A percentile compares a stretch with the other conserved stretches of the same genome.
These are phyloP conservation scores for Lordiphosa fenestrarum DNA, from an alignment of 2,888 invertebrate genomes.

Conservation along the genomic window DNA sequence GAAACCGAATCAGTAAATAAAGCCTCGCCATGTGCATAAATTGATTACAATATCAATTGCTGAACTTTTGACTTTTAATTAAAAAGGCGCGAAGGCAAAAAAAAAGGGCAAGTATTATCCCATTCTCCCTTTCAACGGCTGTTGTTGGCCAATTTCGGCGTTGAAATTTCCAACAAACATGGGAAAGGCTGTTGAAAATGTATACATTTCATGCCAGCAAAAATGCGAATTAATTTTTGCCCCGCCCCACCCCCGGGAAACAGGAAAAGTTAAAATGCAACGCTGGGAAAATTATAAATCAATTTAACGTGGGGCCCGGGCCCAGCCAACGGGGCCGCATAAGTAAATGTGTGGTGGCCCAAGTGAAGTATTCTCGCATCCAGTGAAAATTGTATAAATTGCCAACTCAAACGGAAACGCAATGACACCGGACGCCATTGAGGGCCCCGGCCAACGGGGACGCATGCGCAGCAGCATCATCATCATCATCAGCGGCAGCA, in stretches of 20 bases:
- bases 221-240: conserved; percentile 38
- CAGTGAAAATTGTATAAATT: conserved; percentile 67
- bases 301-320: conserved; percentile 54
- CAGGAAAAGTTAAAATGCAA: conserved; percentile 68
- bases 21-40: conserved; percentile 36
- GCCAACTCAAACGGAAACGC: conserved; percentile 71
- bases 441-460: conserved; percentile 34
- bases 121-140: neutral
- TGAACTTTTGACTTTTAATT: conserved; percentile 69
- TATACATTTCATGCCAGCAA: conserved; percentile 15
- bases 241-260: conserved; percentile 23
- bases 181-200: conserved; percentile 21
- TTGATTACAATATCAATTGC: conserved; percentile 69
- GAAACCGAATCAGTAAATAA: conserved; percentile 30
- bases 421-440: conserved; percentile 74
- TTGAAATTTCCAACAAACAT: conserved; percentile 9
- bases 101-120: conserved; percentile 6
- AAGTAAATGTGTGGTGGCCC: conserved; percentile 65
- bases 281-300: conserved; percentile 68
- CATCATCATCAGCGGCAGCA: conserved; percentile 25
- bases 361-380: conserved; percentile 42
- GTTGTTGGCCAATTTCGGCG: conserved; percentile 17
- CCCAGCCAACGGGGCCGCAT: conserved; percentile 32
- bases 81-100: conserved; percentile 36
- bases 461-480: conserved; percentile 61